Evolutionary conservation across 1,140 invertebrate species (phyloP).

Genomic region (Neotoxoptera formosana): DNA sequence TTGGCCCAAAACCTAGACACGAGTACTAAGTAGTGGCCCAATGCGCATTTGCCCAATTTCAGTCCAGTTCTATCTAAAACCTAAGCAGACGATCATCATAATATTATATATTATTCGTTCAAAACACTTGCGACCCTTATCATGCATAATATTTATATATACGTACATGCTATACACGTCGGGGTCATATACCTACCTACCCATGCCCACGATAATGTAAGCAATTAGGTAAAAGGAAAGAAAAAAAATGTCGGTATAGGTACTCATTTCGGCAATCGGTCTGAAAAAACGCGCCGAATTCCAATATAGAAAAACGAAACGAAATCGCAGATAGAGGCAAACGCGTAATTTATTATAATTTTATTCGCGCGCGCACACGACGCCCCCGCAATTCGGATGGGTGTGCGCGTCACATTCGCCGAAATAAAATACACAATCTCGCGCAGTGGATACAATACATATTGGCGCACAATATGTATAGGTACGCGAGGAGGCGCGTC

Average conservation of each 20-base stretch:
- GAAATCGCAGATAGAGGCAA: neutral
- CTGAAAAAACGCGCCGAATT: neutral
- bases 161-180: no score
- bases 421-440: neutral
- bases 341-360: neutral
- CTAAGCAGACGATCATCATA: no score
- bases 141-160: no score
- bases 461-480: no score
- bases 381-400: neutral
- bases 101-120: no score
- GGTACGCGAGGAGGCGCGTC: neutral
- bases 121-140: neutral
- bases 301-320: neutral
- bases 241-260: neutral
- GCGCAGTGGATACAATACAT: neutral
- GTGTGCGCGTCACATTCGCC: neutral
- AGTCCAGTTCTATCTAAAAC: no score
- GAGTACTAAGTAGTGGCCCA: no score
- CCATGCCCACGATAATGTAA: neutral
- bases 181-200: neutral
- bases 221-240: neutral
- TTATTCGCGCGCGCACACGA: neutral
- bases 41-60: no score
- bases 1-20: no score
- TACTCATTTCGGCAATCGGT: neutral